Percentiles rank a stretch among this genome's conserved stretches.
Evolutionary conservation across 2,888 invertebrate genomes (phyloP).

Genomic region (Stenoptilia bipunctidactyla): DNA sequence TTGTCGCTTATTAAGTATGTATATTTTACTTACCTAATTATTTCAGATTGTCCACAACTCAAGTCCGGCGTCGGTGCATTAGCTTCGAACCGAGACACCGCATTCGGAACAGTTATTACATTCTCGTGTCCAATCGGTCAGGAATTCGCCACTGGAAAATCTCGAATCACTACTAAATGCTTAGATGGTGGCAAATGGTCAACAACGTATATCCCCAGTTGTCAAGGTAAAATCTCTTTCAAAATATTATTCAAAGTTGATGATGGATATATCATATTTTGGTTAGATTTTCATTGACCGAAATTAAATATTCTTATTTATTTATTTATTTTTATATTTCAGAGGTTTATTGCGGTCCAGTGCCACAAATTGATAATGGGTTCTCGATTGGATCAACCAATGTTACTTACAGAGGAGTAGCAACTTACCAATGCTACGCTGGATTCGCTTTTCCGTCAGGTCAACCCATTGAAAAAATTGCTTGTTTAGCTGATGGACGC

Average conservation of each 20-base stretch:
- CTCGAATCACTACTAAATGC: slow-evolving; percentile 87
- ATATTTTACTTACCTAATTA: slow-evolving; percentile 11
- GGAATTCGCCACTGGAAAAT: slow-evolving; percentile 92
- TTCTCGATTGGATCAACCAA: slow-evolving; percentile 96
- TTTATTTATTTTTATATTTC: slow-evolving; percentile 21
- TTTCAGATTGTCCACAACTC: slow-evolving; percentile 86
- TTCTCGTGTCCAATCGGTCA: slow-evolving; percentile 95
- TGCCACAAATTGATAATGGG: slow-evolving; percentile 97
- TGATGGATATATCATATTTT: too few relatives aligned
- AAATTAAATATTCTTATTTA: background rate
- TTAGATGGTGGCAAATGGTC: slow-evolving; percentile 94
- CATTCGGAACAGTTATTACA: slow-evolving; percentile 89
- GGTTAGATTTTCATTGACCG: background rate
- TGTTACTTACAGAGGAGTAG: slow-evolving; percentile 93
- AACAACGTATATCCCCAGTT: slow-evolving; percentile 89
- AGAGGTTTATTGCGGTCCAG: slow-evolving; percentile 96
- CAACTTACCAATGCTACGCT: slow-evolving; percentile 96
- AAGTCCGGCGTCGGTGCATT: slow-evolving; percentile 89
- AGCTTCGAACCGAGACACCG: slow-evolving; percentile 91
- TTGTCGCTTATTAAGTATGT: background rate
- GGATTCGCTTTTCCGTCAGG: slow-evolving; percentile 94
- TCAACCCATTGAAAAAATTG: slow-evolving; percentile 88
- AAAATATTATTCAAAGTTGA: too few relatives aligned
- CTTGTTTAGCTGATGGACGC: slow-evolving; percentile 89
- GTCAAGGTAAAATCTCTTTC: slow-evolving; percentile 86